Conservation (phyloP, 53 echinoderm and acorn worm genomes). For the Echinarachnius parma region DNA sequence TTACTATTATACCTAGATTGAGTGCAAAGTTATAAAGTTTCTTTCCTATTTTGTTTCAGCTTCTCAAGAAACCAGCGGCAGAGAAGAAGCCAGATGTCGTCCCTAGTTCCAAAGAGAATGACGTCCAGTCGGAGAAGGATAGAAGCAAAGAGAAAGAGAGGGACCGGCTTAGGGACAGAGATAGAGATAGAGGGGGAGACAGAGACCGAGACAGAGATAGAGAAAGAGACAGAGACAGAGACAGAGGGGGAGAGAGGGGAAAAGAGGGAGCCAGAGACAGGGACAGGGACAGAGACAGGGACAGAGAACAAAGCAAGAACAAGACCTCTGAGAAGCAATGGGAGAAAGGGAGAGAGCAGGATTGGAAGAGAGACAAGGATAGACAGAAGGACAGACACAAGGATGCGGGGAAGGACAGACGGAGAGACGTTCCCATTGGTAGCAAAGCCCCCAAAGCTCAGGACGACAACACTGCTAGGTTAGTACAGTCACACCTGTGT, state of each 20-base stretch:
- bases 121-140: conserved; percentile 34
- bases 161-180: conserved; percentile 13
- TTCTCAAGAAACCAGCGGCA: conserved; percentile 66
- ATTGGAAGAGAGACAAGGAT: neutral
- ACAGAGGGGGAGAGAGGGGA: conserved; percentile 26
- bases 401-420: conserved; percentile 17
- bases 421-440: conserved; percentile 10
- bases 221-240: conserved; percentile 44
- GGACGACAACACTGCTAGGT: conserved; percentile 10
- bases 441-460: conserved; percentile 2
- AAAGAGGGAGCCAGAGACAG: neutral
- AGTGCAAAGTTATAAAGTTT: neutral
- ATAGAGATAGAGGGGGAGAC: conserved; percentile 1
- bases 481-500: too few species aligned
- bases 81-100: too few species aligned
- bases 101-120: neutral
- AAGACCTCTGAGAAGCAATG: neutral
- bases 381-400: conserved; percentile 16
- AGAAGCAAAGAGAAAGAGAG: conserved; percentile 19
- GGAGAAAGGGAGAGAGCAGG: neutral
- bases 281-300: conserved; percentile 7
- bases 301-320: conserved; percentile 12
- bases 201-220: conserved; percentile 17
- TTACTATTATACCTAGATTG: neutral
- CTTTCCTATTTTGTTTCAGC: conserved; percentile 17